These are phyloP conservation scores for Lycorma delicatula DNA, from an alignment of 1,140 invertebrate species.

Conservation along the genomic window DNA sequence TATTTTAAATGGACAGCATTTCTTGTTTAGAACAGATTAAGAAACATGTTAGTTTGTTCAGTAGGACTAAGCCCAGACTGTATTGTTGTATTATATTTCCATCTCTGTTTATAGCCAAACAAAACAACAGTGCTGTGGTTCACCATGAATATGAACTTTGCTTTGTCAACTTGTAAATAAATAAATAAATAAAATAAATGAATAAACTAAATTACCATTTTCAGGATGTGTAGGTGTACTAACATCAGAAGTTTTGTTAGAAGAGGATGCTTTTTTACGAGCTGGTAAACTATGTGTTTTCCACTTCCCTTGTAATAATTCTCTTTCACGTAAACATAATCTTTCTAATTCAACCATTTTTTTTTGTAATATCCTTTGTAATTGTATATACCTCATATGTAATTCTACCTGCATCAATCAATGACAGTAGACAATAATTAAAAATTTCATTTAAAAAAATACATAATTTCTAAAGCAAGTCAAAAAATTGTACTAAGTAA, in stretches of 20 bases:
- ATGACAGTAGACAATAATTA: neutral
- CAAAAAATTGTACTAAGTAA: neutral
- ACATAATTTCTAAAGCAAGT: neutral
- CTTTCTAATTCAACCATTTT: constrained; percentile 79
- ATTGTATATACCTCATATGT: constrained; percentile 82
- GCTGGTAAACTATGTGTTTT: constrained; percentile 79
- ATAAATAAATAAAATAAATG: too few species aligned
- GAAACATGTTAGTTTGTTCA: too few species aligned
- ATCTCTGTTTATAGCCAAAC: too few species aligned
- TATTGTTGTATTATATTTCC: too few species aligned
- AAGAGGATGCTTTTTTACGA: constrained; percentile 51
- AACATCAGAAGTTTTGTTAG: constrained; percentile 43
- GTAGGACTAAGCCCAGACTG: too few species aligned
- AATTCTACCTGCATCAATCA: constrained; percentile 58
- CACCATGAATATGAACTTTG: too few species aligned
- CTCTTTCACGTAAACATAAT: constrained; percentile 70
- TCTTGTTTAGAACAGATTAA: too few species aligned
- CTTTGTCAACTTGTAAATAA: too few species aligned
- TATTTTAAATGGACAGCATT: too few species aligned
- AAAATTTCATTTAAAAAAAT: neutral
- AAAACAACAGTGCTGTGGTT: too few species aligned
- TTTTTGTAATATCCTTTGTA: constrained; percentile 74
- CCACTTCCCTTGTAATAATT: constrained; percentile 75
- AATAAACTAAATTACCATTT: too few species aligned
- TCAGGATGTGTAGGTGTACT: constrained; percentile 11